Conservation (phyloP, 1,140 invertebrate species). For the Papilio helenus region DNA sequence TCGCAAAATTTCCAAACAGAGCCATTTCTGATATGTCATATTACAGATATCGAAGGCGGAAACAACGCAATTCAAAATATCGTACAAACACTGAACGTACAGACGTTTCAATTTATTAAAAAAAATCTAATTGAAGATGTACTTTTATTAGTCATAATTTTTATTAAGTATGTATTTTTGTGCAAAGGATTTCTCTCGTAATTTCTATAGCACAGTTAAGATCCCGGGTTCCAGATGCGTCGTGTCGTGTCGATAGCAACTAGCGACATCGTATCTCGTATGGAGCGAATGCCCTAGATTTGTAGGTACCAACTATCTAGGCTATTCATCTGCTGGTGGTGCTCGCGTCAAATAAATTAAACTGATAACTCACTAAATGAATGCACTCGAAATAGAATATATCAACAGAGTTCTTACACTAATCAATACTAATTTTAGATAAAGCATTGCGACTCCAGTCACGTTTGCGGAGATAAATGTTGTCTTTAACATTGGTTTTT, state of each 20-base stretch:
- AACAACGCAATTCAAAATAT: too few species aligned
- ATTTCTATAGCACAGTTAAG: not conserved
- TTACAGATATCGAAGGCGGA: too few species aligned
- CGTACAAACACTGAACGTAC: not conserved
- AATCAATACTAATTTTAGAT: constrained; percentile 13
- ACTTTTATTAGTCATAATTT: not conserved
- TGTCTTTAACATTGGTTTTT: not conserved
- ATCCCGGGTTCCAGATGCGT: constrained; percentile 10
- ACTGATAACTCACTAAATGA: constrained; percentile 26
- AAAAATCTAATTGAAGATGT: not conserved
- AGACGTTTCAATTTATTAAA: not conserved
- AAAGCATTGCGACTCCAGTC: not conserved
- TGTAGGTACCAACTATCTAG: constrained; percentile 34
- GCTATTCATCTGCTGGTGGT: constrained; percentile 37
- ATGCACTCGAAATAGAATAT: constrained; percentile 23
- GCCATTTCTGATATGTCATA: not conserved
- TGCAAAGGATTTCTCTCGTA: not conserved
- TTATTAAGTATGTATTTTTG: too few species aligned
- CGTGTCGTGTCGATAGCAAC: constrained; percentile 5
- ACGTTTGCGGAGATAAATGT: not conserved
- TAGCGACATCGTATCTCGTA: constrained; percentile 23
- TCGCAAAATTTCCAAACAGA: not conserved
- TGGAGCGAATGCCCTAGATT: constrained; percentile 34
- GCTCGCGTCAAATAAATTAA: constrained; percentile 33
- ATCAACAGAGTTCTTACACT: constrained; percentile 11